Evolutionary conservation across 2,113 vertebrate species (phyloP), one percentile per base, ranked within the genome.

Genomic region (Vulpes ferrilata): DNA sequence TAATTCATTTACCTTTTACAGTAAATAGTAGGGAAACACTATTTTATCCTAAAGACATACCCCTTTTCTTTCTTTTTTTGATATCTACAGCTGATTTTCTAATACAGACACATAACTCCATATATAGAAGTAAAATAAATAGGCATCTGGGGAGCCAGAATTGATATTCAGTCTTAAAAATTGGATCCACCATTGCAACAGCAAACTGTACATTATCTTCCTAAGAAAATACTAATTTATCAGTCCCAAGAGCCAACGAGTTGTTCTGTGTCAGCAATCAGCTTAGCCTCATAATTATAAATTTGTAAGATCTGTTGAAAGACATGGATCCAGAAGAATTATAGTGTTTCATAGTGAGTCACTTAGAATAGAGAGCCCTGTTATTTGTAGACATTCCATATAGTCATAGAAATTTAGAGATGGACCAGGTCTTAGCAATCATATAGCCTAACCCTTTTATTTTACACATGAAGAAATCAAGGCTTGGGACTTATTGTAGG

Each of bases 221-320:
- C 95, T 96, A 96, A 98, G 96, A 97, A 98, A 98, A 98, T 96
- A 97, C 92, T 96, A 98, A 98, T 98, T 96, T 97, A 97, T 98
- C 97, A 98, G 94, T 88, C 93, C 80, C 65, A 94, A 32, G 88
- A 97, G 94, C 97, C 97, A 94, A 89, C 81, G 88, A 98, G 65
- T 93, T 96, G 43, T 89, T 93, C 94, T 95, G 85, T 93, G 95
- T 98, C 97, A 97, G 96, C 97, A 97, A 62, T 97, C 97, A 85
- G 93, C 88, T 88, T 88, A 83, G 96, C 94, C 97, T 98, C 96
- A 97, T 98, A 96, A 98, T 98, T 96, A 98, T 93, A 96, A 98
- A 98, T 98, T 98, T 97, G 91, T 90, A 88, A 97, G 67, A 97
- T 97, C 95, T 96, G 94, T 96, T 98, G 89, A 97, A 97, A 97